phyloP scores from a whole-genome alignment of 2,113 vertebrate species.

The Lampris incognitus region DNA sequence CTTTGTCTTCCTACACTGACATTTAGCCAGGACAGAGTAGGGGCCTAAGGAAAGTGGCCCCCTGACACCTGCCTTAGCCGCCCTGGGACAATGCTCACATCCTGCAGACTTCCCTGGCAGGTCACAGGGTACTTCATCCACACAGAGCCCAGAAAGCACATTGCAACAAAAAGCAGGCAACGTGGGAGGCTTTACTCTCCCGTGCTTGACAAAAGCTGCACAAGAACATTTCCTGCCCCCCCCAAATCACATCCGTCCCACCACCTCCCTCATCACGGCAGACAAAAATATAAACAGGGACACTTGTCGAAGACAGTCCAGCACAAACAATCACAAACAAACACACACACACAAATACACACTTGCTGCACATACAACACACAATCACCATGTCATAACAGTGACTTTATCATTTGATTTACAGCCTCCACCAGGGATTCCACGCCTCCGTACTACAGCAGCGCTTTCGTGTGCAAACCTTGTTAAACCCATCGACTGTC shows the following conservation, averaged over 20 bases:
- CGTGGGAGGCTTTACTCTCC: conserved; percentile 73
- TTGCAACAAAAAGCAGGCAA: conserved; percentile 68
- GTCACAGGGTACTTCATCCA: conserved; percentile 53
- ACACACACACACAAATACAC: conserved; percentile 17
- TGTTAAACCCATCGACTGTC: conserved; percentile 63
- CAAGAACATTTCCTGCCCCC: conserved; percentile 67
- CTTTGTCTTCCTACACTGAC: conserved; percentile 22
- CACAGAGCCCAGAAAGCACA: conserved; percentile 28
- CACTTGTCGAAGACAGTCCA: neutral
- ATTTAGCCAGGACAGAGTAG: conserved; percentile 36
- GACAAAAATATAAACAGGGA: conserved; percentile 62
- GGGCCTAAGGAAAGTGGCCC: conserved; percentile 37
- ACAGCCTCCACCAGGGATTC: conserved; percentile 32
- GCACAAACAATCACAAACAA: conserved; percentile 10
- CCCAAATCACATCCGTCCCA: conserved; percentile 65
- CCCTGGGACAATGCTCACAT: conserved; percentile 49
- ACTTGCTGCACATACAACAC: conserved; percentile 7
- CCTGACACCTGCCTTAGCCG: conserved; percentile 52
- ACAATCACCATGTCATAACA: neutral
- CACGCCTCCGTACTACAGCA: conserved; percentile 36
- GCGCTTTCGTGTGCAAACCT: conserved; percentile 51
- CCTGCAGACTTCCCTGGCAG: conserved; percentile 45
- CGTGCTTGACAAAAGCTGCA: conserved; percentile 65
- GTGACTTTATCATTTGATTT: conserved; percentile 20
- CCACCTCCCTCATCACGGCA: conserved; percentile 64